Conservation (phyloP, 1,140 invertebrate species). For the Diplogasteroides magnus region DNA sequence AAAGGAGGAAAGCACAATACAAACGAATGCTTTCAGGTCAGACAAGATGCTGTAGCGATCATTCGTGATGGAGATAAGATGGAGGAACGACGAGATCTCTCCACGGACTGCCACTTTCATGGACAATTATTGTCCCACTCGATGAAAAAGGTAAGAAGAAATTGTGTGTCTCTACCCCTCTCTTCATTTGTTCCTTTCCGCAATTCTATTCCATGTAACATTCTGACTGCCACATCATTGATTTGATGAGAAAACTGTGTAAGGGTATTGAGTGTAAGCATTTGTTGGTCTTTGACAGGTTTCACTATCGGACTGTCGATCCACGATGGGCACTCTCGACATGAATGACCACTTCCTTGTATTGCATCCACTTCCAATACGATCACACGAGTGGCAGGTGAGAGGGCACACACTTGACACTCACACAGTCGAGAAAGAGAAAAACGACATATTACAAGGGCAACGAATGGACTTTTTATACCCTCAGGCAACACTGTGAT, state of each 20-base stretch:
- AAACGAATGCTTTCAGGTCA: neutral
- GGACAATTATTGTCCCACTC: neutral
- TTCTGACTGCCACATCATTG: constrained; percentile 32
- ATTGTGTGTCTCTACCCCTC: neutral
- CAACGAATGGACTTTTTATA: too few relatives aligned
- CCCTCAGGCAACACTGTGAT: too few relatives aligned
- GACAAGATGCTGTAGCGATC: neutral
- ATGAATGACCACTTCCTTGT: constrained; percentile 50
- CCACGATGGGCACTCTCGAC: constrained; percentile 48
- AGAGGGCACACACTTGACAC: too few relatives aligned
- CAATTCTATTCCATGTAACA: constrained; percentile 30
- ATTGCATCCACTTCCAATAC: constrained; percentile 47
- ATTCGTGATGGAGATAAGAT: neutral
- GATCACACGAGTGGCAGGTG: constrained; percentile 39
- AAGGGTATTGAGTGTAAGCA: neutral
- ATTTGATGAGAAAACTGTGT: constrained; percentile 38
- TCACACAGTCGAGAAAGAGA: neutral
- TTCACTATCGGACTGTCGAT: constrained; percentile 49
- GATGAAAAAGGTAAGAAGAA: neutral
- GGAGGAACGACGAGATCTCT: neutral
- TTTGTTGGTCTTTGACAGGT: constrained; percentile 16
- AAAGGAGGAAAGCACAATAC: too few relatives aligned
- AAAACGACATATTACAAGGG: neutral
- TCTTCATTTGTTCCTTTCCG: constrained; percentile 28
- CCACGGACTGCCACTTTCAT: neutral